phyloP scores from a whole-genome alignment of 2,113 vertebrate genomes.

The Coregonus clupeaformis region DNA sequence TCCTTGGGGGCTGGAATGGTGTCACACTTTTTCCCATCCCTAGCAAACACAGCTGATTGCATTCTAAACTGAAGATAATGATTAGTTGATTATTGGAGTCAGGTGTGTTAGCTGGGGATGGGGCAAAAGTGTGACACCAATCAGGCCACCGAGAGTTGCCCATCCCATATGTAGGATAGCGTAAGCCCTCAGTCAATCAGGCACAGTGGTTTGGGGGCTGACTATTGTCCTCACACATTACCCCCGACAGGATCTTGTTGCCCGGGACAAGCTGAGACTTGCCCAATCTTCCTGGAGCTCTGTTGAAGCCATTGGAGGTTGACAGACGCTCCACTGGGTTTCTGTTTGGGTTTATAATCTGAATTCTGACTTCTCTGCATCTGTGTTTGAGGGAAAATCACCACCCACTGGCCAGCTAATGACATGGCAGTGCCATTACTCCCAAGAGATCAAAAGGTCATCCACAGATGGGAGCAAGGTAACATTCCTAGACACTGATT shows the following conservation, averaged over 20 bases:
- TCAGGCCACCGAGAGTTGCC: no score
- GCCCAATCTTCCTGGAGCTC: conserved; percentile 2
- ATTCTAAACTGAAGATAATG: no score
- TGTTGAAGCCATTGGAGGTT: background rate
- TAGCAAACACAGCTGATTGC: no score
- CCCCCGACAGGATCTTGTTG: background rate
- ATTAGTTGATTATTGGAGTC: no score
- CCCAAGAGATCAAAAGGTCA: background rate
- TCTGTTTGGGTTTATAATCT: conserved; percentile 16
- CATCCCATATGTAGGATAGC: no score
- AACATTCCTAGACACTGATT: no score
- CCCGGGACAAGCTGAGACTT: conserved; percentile 35
- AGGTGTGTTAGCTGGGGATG: no score
- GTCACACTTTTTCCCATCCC: no score
- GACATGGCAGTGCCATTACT: no score
- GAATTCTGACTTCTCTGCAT: background rate
- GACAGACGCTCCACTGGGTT: conserved; percentile 12
- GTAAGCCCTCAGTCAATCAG: background rate
- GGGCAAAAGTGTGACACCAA: no score
- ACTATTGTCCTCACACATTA: conserved; percentile 3
- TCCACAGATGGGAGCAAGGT: background rate
- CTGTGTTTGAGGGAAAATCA: background rate
- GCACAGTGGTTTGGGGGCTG: background rate
- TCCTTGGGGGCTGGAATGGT: no score
- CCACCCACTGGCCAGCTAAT: background rate